phyloP scores from a whole-genome alignment of 1,140 invertebrate species.

The Leptopilina boulardi region DNA sequence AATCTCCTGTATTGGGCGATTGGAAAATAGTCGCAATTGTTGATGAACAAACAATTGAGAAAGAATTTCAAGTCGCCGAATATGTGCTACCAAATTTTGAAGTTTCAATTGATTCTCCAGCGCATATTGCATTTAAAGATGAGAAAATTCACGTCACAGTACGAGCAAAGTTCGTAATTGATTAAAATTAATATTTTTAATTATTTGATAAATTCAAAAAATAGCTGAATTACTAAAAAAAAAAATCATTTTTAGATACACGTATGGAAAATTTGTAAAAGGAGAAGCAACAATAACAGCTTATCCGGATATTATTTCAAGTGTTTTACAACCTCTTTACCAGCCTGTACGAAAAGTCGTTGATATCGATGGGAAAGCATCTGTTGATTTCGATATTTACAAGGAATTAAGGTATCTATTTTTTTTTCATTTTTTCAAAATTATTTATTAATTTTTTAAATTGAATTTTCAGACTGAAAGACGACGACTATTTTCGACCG shows the following conservation, averaged over 20 bases:
- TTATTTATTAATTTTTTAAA: conserved; percentile 24
- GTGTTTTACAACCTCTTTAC: conserved; percentile 87
- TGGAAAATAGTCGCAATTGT: conserved; percentile 87
- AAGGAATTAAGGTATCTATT: conserved; percentile 79
- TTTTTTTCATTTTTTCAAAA: neutral
- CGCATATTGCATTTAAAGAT: conserved; percentile 88
- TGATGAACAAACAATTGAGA: conserved; percentile 81
- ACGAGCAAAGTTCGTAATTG: conserved; percentile 85
- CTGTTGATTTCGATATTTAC: conserved; percentile 85
- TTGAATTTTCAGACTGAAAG: conserved; percentile 73
- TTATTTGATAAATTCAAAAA: too few relatives aligned
- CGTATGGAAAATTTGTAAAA: conserved; percentile 88
- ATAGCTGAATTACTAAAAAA: neutral
- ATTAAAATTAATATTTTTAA: conserved; percentile 34
- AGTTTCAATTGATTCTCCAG: conserved; percentile 87
- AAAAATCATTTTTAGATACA: conserved; percentile 78
- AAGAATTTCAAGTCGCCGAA: conserved; percentile 89
- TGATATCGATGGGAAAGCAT: conserved; percentile 85
- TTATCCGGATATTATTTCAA: conserved; percentile 86
- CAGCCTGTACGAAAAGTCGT: conserved; percentile 87
- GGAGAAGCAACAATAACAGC: conserved; percentile 87
- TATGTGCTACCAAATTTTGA: conserved; percentile 96
- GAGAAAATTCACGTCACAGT: conserved; percentile 86
- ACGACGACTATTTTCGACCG: conserved; percentile 85
- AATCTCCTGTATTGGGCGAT: conserved; percentile 91